Evolutionary conservation across 2,888 invertebrate genomes (phyloP).

Genomic region (Julus scanicus): DNA sequence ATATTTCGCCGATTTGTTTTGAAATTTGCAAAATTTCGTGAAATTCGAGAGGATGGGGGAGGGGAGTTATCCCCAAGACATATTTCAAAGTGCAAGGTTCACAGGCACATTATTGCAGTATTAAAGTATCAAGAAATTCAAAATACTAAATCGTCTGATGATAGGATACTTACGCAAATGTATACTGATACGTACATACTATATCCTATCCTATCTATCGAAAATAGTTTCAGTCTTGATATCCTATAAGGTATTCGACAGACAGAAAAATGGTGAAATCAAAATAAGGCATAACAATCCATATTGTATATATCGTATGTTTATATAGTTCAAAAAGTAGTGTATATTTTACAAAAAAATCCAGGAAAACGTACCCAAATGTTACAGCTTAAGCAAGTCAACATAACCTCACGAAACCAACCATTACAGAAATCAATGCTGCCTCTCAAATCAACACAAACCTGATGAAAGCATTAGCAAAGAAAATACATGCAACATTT

Average conservation of each 20-base stretch:
- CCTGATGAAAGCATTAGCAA: not conserved
- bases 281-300: not conserved
- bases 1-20: no score
- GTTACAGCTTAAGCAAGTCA: not conserved
- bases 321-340: constrained; percentile 32
- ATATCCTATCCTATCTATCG: no score
- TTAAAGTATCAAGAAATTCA: no score
- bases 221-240: not conserved
- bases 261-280: not conserved
- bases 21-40: no score
- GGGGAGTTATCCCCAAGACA: no score
- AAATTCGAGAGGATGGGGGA: no score
- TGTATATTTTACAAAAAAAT: constrained; percentile 34
- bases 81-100: no score
- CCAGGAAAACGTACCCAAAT: not conserved
- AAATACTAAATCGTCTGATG: no score
- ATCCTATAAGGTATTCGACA: not conserved
- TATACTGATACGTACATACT: no score
- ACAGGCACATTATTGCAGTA: no score
- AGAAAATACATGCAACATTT: not conserved
- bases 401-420: not conserved
- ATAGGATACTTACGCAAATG: no score
- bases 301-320: not conserved
- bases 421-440: constrained; percentile 17
- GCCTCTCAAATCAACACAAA: not conserved